phyloP scores from a whole-genome alignment of 2,113 vertebrate species.

The Solea solea region DNA sequence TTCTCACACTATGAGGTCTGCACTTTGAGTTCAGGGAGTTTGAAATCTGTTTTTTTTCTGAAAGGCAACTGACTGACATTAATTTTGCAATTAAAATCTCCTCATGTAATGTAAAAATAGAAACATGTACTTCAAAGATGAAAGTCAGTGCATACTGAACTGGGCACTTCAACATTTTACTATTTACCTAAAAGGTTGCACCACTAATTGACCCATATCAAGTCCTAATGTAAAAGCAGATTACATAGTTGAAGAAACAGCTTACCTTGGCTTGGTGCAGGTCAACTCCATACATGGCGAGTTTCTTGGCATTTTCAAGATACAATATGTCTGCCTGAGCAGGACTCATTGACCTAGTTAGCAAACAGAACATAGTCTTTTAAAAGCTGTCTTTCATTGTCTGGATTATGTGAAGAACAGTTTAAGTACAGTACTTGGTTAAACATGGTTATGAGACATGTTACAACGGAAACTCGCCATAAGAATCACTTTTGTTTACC shows the following conservation, averaged over 20 bases:
- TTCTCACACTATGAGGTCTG: not conserved
- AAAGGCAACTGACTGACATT: slow-evolving; percentile 22
- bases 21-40: slow-evolving; percentile 18
- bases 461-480: too few relatives aligned
- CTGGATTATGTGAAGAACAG: not conserved
- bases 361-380: slow-evolving; percentile 13
- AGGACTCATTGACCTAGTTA: slow-evolving; percentile 91
- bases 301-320: slow-evolving; percentile 95
- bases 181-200: not conserved
- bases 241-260: not conserved
- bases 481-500: slow-evolving; percentile 63
- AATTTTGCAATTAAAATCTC: slow-evolving; percentile 63
- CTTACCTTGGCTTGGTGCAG: slow-evolving; percentile 94
- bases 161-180: not conserved
- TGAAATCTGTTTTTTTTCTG: slow-evolving; percentile 47
- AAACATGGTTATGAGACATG: not conserved
- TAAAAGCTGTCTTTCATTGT: not conserved
- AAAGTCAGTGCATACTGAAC: not conserved
- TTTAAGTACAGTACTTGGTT: not conserved
- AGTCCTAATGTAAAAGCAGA: not conserved
- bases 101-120: slow-evolving; percentile 39
- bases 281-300: slow-evolving; percentile 97
- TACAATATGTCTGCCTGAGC: slow-evolving; percentile 96
- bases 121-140: not conserved
- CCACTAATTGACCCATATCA: not conserved